phyloP scores from a whole-genome alignment of 2,797 vertebrate genomes.

The Paratrypauchen microcephalus region DNA sequence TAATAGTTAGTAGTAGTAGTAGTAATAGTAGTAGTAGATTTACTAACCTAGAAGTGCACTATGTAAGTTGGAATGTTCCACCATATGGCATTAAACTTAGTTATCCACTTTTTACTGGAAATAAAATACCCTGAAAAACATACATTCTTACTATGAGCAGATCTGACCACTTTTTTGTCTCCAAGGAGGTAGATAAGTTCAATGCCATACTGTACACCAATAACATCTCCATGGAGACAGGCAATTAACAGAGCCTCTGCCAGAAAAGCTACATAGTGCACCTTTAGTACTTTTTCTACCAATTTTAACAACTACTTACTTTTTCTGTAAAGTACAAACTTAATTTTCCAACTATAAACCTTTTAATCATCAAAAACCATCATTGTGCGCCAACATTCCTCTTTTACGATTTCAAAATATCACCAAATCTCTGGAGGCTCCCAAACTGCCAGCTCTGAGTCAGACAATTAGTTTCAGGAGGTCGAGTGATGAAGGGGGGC shows the following conservation, averaged over 20 bases:
- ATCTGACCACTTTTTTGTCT: not conserved
- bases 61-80: too few relatives aligned
- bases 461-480: slow-evolving; percentile 24
- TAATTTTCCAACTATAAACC: slow-evolving; percentile 1
- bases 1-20: not conserved
- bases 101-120: too few relatives aligned
- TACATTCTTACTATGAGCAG: not conserved
- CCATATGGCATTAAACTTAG: too few relatives aligned
- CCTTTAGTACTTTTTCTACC: not conserved
- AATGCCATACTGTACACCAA: not conserved
- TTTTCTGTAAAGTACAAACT: not conserved
- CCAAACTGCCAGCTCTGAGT: slow-evolving; percentile 21
- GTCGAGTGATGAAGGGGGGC: slow-evolving; percentile 14
- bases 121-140: too few relatives aligned
- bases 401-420: slow-evolving; percentile 31
- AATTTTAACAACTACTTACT: not conserved
- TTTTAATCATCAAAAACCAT: not conserved
- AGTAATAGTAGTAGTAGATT: not conserved
- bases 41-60: too few relatives aligned
- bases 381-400: slow-evolving; percentile 1
- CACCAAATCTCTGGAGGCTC: slow-evolving; percentile 26
- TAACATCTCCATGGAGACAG: too few relatives aligned
- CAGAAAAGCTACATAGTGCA: too few relatives aligned
- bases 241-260: too few relatives aligned
- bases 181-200: not conserved